Evolutionary conservation across 1,140 invertebrate genomes (phyloP).

Genomic region (Caerostris extrusa): DNA sequence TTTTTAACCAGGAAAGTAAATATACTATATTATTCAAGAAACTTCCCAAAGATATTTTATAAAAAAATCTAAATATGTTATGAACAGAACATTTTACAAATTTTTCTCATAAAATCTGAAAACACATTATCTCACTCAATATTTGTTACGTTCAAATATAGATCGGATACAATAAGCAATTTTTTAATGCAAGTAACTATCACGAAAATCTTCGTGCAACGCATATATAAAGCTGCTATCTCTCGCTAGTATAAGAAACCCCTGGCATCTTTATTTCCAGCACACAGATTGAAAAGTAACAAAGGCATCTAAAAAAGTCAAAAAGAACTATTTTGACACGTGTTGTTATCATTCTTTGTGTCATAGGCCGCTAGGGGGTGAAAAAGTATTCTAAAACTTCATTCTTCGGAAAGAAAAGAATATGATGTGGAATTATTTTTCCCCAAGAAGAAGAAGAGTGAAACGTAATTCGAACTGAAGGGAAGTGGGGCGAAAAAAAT

Average conservation of each 20-base stretch:
- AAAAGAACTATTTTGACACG: background rate
- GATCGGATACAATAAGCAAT: background rate
- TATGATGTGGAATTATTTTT: background rate
- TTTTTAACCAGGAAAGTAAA: too few species aligned
- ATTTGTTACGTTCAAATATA: too few species aligned
- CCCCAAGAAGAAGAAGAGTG: too few species aligned
- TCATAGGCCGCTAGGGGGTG: background rate
- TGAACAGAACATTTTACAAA: too few species aligned
- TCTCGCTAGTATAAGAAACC: background rate
- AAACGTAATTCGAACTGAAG: background rate
- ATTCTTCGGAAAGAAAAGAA: background rate
- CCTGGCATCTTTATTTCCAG: background rate
- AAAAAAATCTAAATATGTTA: too few species aligned
- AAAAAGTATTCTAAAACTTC: background rate
- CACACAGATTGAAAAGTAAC: background rate
- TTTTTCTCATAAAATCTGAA: too few species aligned
- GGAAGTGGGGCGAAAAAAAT: background rate
- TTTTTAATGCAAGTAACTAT: background rate
- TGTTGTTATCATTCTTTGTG: background rate
- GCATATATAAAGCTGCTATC: background rate
- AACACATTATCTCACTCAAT: background rate
- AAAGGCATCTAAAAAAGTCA: background rate
- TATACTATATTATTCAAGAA: too few species aligned
- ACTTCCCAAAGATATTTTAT: too few species aligned
- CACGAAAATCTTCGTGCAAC: background rate